A percentile compares a stretch with the other conserved stretches of the same genome.
Conservation (phyloP, 1,140 invertebrate species). For the Acyrthosiphon pisum region DNA sequence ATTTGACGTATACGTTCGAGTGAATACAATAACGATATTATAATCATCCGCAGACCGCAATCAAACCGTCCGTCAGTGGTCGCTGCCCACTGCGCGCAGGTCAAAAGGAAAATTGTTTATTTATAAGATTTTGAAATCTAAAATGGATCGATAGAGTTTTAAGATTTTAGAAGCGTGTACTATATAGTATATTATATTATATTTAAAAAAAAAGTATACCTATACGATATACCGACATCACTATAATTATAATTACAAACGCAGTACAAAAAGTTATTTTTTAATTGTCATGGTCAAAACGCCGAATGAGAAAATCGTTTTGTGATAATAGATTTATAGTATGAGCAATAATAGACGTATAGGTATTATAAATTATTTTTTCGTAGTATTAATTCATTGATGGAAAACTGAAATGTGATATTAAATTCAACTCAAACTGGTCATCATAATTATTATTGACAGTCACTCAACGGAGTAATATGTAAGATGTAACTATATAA, state of each 20-base stretch:
- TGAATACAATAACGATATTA: conserved; percentile 2
- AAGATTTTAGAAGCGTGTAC: not conserved
- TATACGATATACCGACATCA: not conserved
- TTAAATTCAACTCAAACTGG: not conserved
- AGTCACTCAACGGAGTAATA: not conserved
- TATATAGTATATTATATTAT: too few species aligned
- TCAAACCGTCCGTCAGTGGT: not conserved
- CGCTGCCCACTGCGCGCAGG: not conserved
- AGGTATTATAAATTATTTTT: not conserved
- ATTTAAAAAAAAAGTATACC: not conserved
- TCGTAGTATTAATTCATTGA: not conserved
- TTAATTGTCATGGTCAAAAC: not conserved
- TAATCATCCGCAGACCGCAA: not conserved
- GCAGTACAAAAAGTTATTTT: not conserved
- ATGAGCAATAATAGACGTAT: not conserved
- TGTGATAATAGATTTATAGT: not conserved
- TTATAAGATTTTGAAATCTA: not conserved
- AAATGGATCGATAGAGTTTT: not conserved
- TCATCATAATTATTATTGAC: not conserved
- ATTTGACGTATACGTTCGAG: not conserved
- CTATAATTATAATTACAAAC: not conserved
- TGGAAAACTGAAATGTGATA: not conserved
- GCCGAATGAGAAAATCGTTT: not conserved
- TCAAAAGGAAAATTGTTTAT: not conserved
- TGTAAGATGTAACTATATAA: not conserved